Evolutionary conservation across 2,888 invertebrate genomes (phyloP).

Genomic region (Imbricaverruca yamaguchii): DNA sequence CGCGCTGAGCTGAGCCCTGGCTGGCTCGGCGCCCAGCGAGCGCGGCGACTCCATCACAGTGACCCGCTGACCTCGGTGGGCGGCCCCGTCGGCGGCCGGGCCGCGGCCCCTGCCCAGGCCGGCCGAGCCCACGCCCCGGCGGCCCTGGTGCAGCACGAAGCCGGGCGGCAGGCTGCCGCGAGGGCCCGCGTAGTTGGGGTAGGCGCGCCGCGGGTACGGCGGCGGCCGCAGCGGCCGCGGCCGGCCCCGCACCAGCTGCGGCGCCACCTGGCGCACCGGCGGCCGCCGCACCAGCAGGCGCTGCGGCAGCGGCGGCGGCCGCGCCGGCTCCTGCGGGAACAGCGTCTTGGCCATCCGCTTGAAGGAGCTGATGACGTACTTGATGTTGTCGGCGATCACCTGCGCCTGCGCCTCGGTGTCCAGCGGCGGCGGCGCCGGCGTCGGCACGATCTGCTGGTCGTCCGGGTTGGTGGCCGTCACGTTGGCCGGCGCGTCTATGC

Average conservation of each 20-base stretch:
- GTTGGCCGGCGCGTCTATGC: background rate
- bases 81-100: no score
- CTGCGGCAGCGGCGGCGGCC: background rate
- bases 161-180: background rate
- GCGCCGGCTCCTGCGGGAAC: background rate
- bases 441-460: background rate
- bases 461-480: background rate
- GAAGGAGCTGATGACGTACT: constrained; percentile 16
- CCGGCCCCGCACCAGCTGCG: background rate
- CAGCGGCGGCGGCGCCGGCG: background rate
- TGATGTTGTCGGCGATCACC: constrained; percentile 22
- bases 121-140: no score
- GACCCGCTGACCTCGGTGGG: no score
- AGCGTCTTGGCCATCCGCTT: constrained; percentile 20
- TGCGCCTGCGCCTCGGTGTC: constrained; percentile 19
- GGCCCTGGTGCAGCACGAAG: background rate
- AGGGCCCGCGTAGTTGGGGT: background rate
- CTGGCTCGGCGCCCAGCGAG: no score
- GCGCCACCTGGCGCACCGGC: background rate
- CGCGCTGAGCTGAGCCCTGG: no score
- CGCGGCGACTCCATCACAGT: no score
- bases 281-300: background rate
- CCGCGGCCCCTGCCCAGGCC: no score
- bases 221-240: background rate
- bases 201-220: background rate